A percentile compares a stretch with the other conserved stretches of the same genome.
Evolutionary conservation across 2,113 vertebrate genomes (phyloP).

Genomic region (Nicator chloris): DNA sequence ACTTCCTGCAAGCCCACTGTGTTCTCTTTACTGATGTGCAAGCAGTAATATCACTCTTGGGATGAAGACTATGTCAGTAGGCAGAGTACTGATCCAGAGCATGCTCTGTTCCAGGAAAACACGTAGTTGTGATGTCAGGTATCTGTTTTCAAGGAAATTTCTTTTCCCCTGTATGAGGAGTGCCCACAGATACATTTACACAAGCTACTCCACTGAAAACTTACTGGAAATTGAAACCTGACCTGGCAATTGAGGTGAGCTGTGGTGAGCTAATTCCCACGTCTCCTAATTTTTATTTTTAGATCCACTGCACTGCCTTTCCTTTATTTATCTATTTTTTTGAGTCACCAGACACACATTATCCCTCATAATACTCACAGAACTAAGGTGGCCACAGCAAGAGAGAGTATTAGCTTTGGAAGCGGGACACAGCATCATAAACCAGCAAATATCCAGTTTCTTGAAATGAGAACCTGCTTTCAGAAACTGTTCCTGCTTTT

Average conservation of each 20-base stretch:
- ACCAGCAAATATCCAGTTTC: background rate
- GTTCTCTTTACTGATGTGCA: background rate
- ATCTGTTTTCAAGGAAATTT: background rate
- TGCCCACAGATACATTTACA: background rate
- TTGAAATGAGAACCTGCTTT: background rate
- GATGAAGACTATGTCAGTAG: background rate
- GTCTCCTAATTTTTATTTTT: constrained; percentile 52
- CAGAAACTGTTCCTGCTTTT: background rate
- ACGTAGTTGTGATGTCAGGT: background rate
- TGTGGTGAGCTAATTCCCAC: constrained; percentile 9
- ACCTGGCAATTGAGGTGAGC: background rate
- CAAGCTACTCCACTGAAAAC: background rate
- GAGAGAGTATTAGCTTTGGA: background rate
- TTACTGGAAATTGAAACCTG: constrained; percentile 42
- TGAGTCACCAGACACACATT: background rate
- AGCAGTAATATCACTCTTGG: background rate
- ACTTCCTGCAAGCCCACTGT: background rate
- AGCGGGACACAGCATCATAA: background rate
- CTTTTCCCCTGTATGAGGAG: background rate
- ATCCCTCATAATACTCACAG: background rate
- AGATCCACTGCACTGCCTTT: background rate
- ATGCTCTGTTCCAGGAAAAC: background rate
- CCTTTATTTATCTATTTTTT: background rate
- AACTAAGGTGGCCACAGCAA: background rate
- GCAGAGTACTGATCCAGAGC: background rate